Conservation (phyloP, 2,797 vertebrate genomes). For the Sorex maritimensis region DNA sequence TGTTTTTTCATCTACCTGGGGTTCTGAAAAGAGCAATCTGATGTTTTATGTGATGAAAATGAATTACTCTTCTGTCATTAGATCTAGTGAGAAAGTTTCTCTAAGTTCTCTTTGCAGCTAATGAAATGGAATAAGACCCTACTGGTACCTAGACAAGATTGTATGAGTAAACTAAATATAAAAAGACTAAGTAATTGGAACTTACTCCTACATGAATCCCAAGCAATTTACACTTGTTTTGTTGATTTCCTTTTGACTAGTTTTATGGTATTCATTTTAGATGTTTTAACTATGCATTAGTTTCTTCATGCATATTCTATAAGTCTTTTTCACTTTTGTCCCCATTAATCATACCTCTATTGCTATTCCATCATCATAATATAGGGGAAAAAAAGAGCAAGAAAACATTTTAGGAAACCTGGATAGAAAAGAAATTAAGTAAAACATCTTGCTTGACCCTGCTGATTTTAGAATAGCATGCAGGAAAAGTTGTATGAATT, state of each 20-base stretch:
- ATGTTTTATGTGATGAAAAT: neutral
- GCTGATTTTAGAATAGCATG: neutral
- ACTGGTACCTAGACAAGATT: neutral
- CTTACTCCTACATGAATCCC: no score
- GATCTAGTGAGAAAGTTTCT: neutral
- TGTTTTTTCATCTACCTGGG: neutral
- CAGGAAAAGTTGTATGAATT: neutral
- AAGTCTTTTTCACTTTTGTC: neutral
- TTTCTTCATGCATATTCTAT: no score
- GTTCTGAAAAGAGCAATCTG: neutral
- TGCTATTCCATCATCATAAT: neutral
- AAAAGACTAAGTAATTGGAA: neutral
- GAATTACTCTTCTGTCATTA: neutral
- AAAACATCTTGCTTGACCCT: neutral
- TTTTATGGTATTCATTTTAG: no score
- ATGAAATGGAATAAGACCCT: neutral
- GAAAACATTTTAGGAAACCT: neutral
- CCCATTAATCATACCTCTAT: neutral
- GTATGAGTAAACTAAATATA: neutral
- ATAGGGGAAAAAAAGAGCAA: no score
- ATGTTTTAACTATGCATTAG: no score
- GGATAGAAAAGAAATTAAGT: constrained; percentile 2
- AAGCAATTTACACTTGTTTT: no score
- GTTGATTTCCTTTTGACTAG: no score
- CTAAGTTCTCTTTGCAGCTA: neutral